phyloP scores from a whole-genome alignment of 2,797 vertebrate species.

The Pogoniulus pusillus region DNA sequence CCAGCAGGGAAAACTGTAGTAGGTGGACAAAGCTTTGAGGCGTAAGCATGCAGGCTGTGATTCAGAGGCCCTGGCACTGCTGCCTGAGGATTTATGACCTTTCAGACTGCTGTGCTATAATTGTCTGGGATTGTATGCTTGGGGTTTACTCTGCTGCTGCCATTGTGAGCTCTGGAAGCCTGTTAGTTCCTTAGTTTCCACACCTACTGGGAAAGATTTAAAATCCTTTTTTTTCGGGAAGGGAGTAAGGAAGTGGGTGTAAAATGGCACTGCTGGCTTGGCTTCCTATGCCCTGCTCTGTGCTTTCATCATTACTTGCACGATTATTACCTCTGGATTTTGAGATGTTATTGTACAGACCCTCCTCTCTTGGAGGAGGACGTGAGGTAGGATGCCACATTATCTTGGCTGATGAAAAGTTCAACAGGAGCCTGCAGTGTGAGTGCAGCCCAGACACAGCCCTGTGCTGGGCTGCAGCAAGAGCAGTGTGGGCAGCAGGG shows the following conservation, averaged over 20 bases:
- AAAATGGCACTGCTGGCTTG: background rate
- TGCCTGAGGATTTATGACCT: background rate
- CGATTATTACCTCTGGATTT: constrained; percentile 5
- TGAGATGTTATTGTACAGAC: background rate
- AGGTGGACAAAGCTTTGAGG: background rate
- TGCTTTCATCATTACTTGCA: background rate
- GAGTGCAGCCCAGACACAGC: no score
- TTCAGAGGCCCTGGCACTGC: background rate
- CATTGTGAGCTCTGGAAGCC: background rate
- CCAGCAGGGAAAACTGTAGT: no score
- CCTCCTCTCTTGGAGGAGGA: background rate
- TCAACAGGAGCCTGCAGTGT: no score
- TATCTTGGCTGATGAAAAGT: no score
- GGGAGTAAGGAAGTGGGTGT: background rate
- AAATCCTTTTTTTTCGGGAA: background rate
- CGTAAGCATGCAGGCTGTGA: background rate
- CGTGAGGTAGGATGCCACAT: background rate
- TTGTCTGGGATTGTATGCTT: background rate
- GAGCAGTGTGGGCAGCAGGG: no score
- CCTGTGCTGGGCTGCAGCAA: no score
- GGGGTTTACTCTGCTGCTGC: background rate
- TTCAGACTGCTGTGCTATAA: background rate
- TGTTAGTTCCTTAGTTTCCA: background rate
- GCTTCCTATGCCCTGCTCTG: background rate
- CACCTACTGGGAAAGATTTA: background rate